Evolutionary conservation across 2,113 vertebrate species (phyloP).

Genomic region (Chlamydotis undulata): DNA sequence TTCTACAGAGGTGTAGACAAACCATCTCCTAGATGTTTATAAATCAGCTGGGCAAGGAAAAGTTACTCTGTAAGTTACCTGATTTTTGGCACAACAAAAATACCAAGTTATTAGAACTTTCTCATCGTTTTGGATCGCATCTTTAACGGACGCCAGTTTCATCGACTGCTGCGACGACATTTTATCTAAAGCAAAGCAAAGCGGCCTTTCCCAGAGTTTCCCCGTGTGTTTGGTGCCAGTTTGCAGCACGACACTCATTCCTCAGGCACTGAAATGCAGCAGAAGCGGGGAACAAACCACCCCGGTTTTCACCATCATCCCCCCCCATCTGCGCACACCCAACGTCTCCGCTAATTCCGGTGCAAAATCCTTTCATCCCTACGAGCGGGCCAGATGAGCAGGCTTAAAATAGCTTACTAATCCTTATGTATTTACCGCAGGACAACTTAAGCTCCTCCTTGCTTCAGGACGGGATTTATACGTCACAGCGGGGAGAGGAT

Average conservation of each 20-base stretch:
- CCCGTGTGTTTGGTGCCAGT: not conserved
- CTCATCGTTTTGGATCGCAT: not conserved
- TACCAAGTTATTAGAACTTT: not conserved
- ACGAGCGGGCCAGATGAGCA: not conserved
- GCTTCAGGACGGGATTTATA: not conserved
- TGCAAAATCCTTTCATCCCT: not conserved
- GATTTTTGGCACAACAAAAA: not conserved
- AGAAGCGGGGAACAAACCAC: not conserved
- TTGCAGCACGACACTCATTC: rapidly evolving
- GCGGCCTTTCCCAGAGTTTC: not conserved
- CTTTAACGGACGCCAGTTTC: not conserved
- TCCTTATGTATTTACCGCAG: not conserved
- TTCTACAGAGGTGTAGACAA: not conserved
- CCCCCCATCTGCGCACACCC: not conserved
- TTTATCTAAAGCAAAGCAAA: not conserved
- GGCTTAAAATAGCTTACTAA: not conserved
- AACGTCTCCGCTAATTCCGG: not conserved
- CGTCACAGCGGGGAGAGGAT: rapidly evolving
- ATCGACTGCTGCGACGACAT: not conserved
- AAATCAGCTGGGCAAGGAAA: not conserved
- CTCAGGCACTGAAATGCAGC: not conserved
- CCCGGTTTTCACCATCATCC: not conserved
- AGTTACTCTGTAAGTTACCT: not conserved
- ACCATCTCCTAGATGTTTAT: not conserved
- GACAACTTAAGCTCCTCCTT: not conserved